phyloP scores from a whole-genome alignment of 1,140 invertebrate genomes.

The Dendrolimus punctatus region DNA sequence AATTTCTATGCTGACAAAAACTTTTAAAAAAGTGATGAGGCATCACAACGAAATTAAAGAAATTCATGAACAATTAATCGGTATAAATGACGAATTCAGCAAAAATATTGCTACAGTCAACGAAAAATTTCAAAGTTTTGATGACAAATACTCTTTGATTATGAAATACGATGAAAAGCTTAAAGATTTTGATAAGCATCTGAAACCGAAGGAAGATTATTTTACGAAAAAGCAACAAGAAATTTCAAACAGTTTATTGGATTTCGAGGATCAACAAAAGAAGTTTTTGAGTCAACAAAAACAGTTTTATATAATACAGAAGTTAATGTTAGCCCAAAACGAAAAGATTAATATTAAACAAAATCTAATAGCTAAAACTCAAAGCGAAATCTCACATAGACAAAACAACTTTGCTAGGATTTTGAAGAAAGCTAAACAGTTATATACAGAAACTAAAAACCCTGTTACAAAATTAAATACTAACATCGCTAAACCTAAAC shows the following conservation, averaged over 20 bases:
- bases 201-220: constrained; percentile 29
- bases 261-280: constrained; percentile 55
- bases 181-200: constrained; percentile 26
- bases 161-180: constrained; percentile 35
- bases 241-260: constrained; percentile 38
- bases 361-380: constrained; percentile 44
- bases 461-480: constrained; percentile 7
- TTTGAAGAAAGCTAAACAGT: constrained; percentile 48
- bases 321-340: constrained; percentile 49
- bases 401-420: constrained; percentile 52
- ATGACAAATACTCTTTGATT: constrained; percentile 37
- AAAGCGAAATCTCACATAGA: constrained; percentile 47
- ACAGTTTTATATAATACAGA: constrained; percentile 54
- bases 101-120: constrained; percentile 33
- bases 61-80: constrained; percentile 34
- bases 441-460: constrained; percentile 25
- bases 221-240: constrained; percentile 35
- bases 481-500: constrained; percentile 17
- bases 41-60: constrained; percentile 52
- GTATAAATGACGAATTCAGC: constrained; percentile 37
- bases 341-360: constrained; percentile 56
- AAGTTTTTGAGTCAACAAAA: constrained; percentile 52
- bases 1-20: constrained; percentile 49
- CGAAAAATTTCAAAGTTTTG: constrained; percentile 42
- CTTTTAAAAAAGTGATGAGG: constrained; percentile 57